Percentiles rank a stretch among this genome's conserved stretches.
Conservation (phyloP, 2,888 invertebrate species). For the Acronicta alni region DNA sequence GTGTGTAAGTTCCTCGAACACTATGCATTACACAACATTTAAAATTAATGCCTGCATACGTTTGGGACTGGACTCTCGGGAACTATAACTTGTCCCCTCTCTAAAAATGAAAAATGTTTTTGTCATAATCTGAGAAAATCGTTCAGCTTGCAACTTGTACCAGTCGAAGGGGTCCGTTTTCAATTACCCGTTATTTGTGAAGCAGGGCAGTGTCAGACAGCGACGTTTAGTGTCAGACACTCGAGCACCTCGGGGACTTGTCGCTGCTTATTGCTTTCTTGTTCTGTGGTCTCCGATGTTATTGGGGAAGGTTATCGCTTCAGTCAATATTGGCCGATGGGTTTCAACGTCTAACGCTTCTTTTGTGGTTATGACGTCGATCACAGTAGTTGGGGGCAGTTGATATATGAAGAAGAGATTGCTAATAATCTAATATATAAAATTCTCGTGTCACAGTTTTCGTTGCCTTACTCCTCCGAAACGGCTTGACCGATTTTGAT, state of each 20-base stretch:
- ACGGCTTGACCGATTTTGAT: no score
- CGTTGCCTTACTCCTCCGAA: no score
- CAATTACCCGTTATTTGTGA: slow-evolving; percentile 84
- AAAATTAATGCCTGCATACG: no score
- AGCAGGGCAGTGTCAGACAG: slow-evolving; percentile 61
- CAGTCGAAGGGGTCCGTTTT: slow-evolving; percentile 68
- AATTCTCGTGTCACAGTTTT: no score
- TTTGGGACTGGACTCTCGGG: no score
- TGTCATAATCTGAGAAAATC: background rate
- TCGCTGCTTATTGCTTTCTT: slow-evolving; percentile 53
- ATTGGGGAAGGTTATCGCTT: slow-evolving; percentile 27
- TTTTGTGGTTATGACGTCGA: slow-evolving; percentile 11
- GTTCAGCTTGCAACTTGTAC: slow-evolving; percentile 52
- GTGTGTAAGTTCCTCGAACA: no score
- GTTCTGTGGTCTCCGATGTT: slow-evolving; percentile 42
- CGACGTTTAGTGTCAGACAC: slow-evolving; percentile 70
- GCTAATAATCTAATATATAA: no score
- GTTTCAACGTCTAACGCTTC: slow-evolving; percentile 9
- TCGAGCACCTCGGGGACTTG: slow-evolving; percentile 55
- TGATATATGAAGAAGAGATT: background rate
- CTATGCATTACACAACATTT: no score
- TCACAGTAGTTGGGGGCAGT: background rate
- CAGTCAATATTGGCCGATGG: slow-evolving; percentile 42
- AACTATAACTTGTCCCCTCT: no score
- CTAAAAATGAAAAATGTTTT: no score